Evolutionary conservation across 2,888 invertebrate species (phyloP), one percentile per base, ranked within the genome.

Genomic region (Cosmorhoe ocellata): DNA sequence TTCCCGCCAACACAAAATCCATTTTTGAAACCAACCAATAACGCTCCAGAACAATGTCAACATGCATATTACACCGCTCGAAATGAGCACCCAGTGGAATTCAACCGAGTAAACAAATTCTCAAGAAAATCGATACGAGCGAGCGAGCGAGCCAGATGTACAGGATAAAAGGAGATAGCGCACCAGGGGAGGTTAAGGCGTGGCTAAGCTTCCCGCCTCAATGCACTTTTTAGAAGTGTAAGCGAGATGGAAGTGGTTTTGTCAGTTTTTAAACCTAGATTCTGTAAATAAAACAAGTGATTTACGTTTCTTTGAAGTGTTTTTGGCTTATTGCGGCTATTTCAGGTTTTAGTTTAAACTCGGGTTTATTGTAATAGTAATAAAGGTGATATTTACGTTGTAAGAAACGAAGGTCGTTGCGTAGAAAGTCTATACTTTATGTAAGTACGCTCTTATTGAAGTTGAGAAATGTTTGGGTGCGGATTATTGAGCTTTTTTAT

Each of bases 21-120:
- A 56, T 43, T 50, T 42, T 33, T 26, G 32, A 47, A 55, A 44
- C 33, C 48, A 48, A 59, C 56, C 68, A 74, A 78, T 75, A 74
- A 77, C 66, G 64, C 74, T 58, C 59, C 76, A 69, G 66, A 59
- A 64, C 71, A 63, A 67, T 74, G 76, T 77, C 71, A 76, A 74
- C 80, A 71, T 62, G 68, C 70, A 71, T 74, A 79, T 77, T 72
- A 76, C 71, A 42, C 55, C 54, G 55, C 60, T 67, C 71, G 66
- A 71, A 78, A 74, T 59, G 66, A 62, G 65, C 66, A 76, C 72
- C n/a, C 78, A 61, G 69, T 73, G 76, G 74, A 78, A 84, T 83
- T 79, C 69, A 68, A 68, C 67, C 77, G 79, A 70, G 83, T 85
- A 86, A 86, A 86, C 85, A 86, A 76, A 75, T 74, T 66, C 61